Conservation (phyloP, 2,113 vertebrate species). For the Esox niger region DNA sequence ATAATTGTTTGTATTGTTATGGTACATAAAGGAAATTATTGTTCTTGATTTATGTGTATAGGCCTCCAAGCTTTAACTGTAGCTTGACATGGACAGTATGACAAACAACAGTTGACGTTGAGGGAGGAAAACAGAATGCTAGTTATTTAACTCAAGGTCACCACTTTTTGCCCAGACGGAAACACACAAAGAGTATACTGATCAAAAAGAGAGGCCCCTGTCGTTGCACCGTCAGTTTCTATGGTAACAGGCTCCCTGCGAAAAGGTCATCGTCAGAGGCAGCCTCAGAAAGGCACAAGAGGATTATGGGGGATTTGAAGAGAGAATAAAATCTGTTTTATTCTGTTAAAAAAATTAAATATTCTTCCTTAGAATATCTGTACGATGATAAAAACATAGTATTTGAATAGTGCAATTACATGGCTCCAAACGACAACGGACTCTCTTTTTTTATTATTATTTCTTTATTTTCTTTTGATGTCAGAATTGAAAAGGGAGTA, state of each 20-base stretch:
- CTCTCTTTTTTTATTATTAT: slow-evolving; percentile 68
- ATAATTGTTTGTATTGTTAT: background rate
- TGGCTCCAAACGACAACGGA: slow-evolving; percentile 60
- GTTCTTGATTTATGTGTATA: no score
- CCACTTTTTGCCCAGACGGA: slow-evolving; percentile 49
- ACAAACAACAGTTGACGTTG: slow-evolving; percentile 9
- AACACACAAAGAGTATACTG: slow-evolving; percentile 49
- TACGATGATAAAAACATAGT: slow-evolving; percentile 64
- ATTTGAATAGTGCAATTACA: slow-evolving; percentile 76
- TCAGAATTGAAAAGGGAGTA: slow-evolving; percentile 75
- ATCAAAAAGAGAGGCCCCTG: no score
- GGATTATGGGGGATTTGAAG: slow-evolving; percentile 67
- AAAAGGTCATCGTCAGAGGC: slow-evolving; percentile 77
- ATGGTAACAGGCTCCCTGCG: slow-evolving; percentile 75
- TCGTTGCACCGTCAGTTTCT: slow-evolving; percentile 64
- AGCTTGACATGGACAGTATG: slow-evolving; percentile 7
- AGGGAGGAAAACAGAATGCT: slow-evolving; percentile 26
- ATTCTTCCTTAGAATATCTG: slow-evolving; percentile 46
- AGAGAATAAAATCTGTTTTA: slow-evolving; percentile 62
- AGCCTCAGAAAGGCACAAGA: slow-evolving; percentile 66
- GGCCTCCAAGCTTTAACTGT: background rate
- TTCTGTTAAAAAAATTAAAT: slow-evolving; percentile 30
- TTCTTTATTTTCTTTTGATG: slow-evolving; percentile 77
- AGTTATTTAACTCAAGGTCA: slow-evolving; percentile 42
- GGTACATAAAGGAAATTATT: background rate